Conservation (phyloP, 2,888 invertebrate genomes). For the Apamea sordens region DNA sequence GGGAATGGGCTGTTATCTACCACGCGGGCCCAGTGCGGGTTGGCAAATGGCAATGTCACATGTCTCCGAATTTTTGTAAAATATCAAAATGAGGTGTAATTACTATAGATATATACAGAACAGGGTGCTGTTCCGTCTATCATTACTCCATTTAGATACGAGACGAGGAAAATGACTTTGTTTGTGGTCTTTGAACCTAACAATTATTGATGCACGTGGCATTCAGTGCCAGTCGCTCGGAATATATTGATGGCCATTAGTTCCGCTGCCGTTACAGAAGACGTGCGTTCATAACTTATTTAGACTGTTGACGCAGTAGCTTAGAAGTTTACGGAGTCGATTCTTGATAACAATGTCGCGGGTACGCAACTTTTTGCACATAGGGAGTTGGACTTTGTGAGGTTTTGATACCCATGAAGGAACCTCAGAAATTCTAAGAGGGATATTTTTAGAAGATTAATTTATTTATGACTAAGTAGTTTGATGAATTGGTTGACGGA, state of each 20-base stretch:
- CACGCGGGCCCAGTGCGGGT: no score
- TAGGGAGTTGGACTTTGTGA: not conserved
- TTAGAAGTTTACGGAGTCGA: not conserved
- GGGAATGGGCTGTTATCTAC: no score
- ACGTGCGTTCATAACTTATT: conserved; percentile 28
- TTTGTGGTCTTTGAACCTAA: conserved; percentile 59
- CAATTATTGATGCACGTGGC: conserved; percentile 58
- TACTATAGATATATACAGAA: not conserved
- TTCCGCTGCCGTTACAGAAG: conserved; percentile 25
- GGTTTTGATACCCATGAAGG: not conserved
- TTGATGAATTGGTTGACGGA: no score
- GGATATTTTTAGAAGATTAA: no score
- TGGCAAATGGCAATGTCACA: no score
- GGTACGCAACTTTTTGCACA: not conserved
- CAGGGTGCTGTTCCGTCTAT: not conserved
- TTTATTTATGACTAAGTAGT: no score
- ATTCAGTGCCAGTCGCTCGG: conserved; percentile 19
- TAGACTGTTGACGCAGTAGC: conserved; percentile 16
- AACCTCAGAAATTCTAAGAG: no score
- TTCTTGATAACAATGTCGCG: not conserved
- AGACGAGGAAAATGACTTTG: conserved; percentile 47
- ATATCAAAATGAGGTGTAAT: not conserved
- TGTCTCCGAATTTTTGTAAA: not conserved
- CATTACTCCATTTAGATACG: conserved; percentile 22
- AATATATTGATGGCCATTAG: conserved; percentile 57